Evolutionary conservation across 2,797 vertebrate species (phyloP), one percentile per base, ranked within the genome.

Genomic region (Macroramphosus scolopax): DNA sequence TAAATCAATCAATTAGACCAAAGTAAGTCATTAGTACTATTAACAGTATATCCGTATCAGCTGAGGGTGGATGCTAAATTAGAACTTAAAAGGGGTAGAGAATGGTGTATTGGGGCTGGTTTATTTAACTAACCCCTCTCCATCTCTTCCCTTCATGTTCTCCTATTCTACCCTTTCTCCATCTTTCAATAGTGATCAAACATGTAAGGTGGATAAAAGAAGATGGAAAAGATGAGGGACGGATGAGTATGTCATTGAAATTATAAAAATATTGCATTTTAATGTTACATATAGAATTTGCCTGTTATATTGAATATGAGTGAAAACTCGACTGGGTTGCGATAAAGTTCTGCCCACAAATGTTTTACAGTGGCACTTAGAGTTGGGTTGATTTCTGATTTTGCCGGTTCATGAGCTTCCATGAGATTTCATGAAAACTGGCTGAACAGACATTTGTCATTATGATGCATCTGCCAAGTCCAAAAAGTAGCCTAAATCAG

Each of bases 121-220:
- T 69, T 62, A 66, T 51, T 59, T 54, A 76, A 80, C 65, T 81
- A 75, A 81, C 74, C 65, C 69, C 75, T 77, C 58, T 79, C 59
- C 67, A 58, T 70, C 48, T 77, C 48, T 74, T 69, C 70, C 71
- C 63, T 74, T 78, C 66, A 71, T 68, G 78, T 66, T 69, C 76
- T 75, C 57, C 66, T 74, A 70, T 78, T 83, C 75, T 80, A 67
- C 74, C 58, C 68, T 83, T 70, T 81, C 77, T 75, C 76, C 78
- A 64, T 82, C 72, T 81, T 80, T 81, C 76, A 83, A 68, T 78
- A 87, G 78, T 73, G 71, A 69, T 87, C 69, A 85, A 79, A 78
- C 75, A 75, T 81, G 72, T 79, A 81, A 76, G 77, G 69, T 75
- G 73, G 68, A 83, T 74, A 49, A 72, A 75, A 73, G 68, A 76